These are phyloP conservation scores for Hoplias malabaricus DNA, from an alignment of 2,113 vertebrate species.

Conservation along the genomic window DNA sequence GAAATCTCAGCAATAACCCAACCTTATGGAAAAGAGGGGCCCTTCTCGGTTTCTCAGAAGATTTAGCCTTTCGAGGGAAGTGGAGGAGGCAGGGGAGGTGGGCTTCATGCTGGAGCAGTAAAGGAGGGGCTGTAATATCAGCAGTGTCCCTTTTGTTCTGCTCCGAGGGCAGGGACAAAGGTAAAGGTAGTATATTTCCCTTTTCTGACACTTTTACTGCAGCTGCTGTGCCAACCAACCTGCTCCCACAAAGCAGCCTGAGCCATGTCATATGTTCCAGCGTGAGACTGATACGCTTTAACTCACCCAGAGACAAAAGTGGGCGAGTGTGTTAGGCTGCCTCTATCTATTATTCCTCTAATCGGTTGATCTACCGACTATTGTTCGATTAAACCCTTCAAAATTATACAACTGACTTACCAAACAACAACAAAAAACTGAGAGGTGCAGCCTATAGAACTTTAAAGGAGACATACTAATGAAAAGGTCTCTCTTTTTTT, in stretches of 20 bases:
- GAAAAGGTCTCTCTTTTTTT: too few relatives aligned
- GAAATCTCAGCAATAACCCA: neutral
- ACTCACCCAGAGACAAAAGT: neutral
- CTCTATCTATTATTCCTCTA: neutral
- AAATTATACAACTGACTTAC: too few relatives aligned
- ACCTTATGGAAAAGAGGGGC: neutral
- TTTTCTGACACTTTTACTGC: slow-evolving; percentile 47
- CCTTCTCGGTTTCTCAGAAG: neutral
- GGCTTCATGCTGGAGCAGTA: slow-evolving; percentile 1
- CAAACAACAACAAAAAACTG: too few relatives aligned
- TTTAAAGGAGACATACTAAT: too few relatives aligned
- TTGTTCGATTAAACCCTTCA: too few relatives aligned
- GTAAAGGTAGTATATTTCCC: slow-evolving; percentile 37
- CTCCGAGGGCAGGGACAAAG: neutral
- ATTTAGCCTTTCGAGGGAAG: slow-evolving; percentile 7
- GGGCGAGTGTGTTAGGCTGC: neutral
- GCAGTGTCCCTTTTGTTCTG: neutral
- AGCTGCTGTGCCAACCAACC: slow-evolving; percentile 11
- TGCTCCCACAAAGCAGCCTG: slow-evolving; percentile 32
- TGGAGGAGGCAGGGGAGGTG: neutral
- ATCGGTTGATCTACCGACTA: neutral
- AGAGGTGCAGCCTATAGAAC: too few relatives aligned
- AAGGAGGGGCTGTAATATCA: slow-evolving; percentile 26
- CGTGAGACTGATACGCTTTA: slow-evolving; percentile 15
- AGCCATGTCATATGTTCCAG: slow-evolving; percentile 43